These are phyloP conservation scores for Pseudorasbora parva DNA, from an alignment of 2,113 vertebrate genomes.

Conservation along the genomic window DNA sequence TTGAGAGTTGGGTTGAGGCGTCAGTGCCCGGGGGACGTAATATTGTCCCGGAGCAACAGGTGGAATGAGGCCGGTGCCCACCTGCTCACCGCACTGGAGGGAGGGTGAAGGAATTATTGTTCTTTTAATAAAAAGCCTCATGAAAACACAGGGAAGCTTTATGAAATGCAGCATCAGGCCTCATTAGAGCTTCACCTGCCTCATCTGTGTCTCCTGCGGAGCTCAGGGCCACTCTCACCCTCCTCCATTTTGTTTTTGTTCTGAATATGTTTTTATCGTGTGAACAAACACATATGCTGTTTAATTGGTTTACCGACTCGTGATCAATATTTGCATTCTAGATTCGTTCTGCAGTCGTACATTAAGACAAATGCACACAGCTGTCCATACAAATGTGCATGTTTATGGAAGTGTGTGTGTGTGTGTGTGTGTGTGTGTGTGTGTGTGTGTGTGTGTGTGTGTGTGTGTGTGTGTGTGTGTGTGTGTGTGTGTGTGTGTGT, in stretches of 20 bases:
- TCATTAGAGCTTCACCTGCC: neutral
- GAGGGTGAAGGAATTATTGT: neutral
- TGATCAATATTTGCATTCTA: neutral
- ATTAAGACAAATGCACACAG: neutral
- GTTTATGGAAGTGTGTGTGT: neutral
- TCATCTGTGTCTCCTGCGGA: neutral
- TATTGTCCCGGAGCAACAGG: conserved; percentile 70
- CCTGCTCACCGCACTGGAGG: conserved; percentile 56
- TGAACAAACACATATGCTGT: neutral
- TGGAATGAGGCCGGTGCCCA: conserved; percentile 65
- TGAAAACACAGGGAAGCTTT: conserved; percentile 52
- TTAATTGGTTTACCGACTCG: neutral
- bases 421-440: conserved; percentile 7
- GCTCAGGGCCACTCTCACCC: neutral
- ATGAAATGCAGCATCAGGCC: neutral
- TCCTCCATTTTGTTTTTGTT: neutral
- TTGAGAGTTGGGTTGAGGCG: conserved; percentile 11
- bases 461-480: conserved; percentile 7
- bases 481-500: conserved; percentile 7
- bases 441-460: conserved; percentile 8
- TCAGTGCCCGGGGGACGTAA: conserved; percentile 33
- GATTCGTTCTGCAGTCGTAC: neutral
- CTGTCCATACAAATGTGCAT: neutral
- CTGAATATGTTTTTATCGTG: neutral
- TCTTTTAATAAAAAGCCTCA: conserved; percentile 9